Conservation (phyloP, 2,113 vertebrate species). For the Haemorhous mexicanus region DNA sequence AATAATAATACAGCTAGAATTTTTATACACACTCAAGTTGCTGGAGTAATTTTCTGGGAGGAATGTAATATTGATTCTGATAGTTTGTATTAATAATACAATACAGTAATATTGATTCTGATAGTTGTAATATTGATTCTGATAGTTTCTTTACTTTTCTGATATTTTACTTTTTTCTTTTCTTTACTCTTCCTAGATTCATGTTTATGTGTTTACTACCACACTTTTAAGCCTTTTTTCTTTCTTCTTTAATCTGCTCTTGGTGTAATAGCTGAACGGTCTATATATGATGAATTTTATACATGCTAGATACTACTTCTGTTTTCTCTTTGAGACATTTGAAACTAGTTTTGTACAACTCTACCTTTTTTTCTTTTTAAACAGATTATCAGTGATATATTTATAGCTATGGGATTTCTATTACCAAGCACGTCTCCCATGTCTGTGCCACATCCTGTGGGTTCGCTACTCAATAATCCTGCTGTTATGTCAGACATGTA, state of each 20-base stretch:
- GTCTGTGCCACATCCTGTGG: not conserved
- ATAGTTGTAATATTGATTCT: not conserved
- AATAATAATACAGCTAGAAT: not conserved
- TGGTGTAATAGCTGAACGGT: not conserved
- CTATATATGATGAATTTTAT: not conserved
- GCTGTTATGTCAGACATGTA: not conserved
- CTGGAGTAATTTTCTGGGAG: not conserved
- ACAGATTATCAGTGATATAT: not conserved
- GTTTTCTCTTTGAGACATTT: not conserved
- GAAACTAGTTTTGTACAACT: not conserved
- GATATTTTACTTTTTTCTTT: not conserved
- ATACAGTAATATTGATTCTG: not conserved
- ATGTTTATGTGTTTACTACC: not conserved
- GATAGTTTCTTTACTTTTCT: not conserved
- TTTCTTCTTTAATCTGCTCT: not conserved
- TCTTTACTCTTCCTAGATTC: not conserved
- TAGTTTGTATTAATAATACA: not conserved
- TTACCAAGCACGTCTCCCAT: fast-evolving
- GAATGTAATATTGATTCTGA: not conserved
- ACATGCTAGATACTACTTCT: not conserved
- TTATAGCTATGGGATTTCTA: not conserved
- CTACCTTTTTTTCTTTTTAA: not conserved
- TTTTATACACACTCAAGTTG: not conserved
- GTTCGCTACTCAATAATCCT: not conserved
- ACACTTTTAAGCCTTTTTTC: not conserved